Evolutionary conservation across 1,140 invertebrate species (phyloP).

Genomic region (Mamestra configurata): DNA sequence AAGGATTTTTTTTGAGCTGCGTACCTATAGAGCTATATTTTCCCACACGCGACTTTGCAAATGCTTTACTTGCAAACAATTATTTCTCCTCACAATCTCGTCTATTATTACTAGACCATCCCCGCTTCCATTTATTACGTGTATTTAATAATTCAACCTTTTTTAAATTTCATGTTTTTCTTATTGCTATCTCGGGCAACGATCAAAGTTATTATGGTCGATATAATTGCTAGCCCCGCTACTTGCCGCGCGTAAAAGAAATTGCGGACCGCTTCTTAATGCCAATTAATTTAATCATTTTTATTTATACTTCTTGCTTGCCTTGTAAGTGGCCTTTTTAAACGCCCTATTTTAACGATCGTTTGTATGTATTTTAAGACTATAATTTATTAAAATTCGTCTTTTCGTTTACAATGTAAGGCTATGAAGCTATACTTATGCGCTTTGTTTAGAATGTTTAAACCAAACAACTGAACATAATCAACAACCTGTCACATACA

Average conservation of each 20-base stretch:
- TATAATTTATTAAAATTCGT: neutral
- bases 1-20: no score
- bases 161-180: conserved; percentile 50
- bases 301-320: conserved; percentile 36
- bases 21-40: no score
- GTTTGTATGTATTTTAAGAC: neutral
- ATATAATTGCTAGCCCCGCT: conserved; percentile 47
- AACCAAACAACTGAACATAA: no score
- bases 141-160: conserved; percentile 33
- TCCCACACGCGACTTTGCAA: no score
- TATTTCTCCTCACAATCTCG: neutral
- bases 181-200: conserved; percentile 37
- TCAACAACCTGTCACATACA: no score
- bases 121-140: conserved; percentile 18
- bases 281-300: conserved; percentile 44
- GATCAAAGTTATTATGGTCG: conserved; percentile 45
- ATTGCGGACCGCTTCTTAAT: conserved; percentile 44
- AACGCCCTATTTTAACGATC: conserved; percentile 3
- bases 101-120: conserved; percentile 13
- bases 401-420: neutral
- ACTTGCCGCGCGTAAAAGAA: conserved; percentile 33
- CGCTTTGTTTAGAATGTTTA: no score
- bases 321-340: conserved; percentile 31
- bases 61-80: neutral
- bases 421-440: no score